phyloP scores from a whole-genome alignment of 2,888 invertebrate genomes.

The Scaptomyza polygonia region DNA sequence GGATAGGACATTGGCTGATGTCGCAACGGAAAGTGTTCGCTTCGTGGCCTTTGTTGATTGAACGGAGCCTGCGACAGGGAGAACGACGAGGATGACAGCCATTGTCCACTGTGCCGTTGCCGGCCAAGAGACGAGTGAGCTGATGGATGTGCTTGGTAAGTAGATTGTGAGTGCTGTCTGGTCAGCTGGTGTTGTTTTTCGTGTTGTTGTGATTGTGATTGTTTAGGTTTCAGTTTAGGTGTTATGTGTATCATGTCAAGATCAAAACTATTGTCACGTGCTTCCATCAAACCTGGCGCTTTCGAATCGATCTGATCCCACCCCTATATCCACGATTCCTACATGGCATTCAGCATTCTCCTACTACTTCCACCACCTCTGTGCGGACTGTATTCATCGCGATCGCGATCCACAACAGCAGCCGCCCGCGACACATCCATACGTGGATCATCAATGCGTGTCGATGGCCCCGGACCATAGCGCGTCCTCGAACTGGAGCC shows the following conservation, averaged over 20 bases:
- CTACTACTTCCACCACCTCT: conserved; percentile 85
- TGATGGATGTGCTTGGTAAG: conserved; percentile 18
- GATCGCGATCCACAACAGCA: conserved; percentile 83
- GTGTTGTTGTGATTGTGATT: background rate
- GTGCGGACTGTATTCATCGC: conserved; percentile 85
- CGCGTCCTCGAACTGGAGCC: conserved; percentile 62
- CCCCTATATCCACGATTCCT: conserved; percentile 85
- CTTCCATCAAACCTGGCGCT: conserved; percentile 76
- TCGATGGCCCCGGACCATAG: conserved; percentile 70
- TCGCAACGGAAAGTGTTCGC: conserved; percentile 67
- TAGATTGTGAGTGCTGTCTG: conserved; percentile 42
- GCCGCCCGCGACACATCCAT: conserved; percentile 81
- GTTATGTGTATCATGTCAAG: conserved; percentile 71
- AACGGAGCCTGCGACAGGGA: conserved; percentile 50
- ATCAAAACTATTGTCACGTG: conserved; percentile 79
- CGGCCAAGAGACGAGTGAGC: conserved; percentile 37
- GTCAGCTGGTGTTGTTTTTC: conserved; percentile 16
- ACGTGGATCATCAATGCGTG: conserved; percentile 78
- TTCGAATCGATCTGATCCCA: conserved; percentile 85
- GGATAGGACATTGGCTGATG: conserved; percentile 70
- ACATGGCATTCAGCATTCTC: conserved; percentile 85
- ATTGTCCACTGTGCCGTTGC: conserved; percentile 47
- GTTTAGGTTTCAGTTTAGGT: conserved; percentile 21
- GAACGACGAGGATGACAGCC: conserved; percentile 60
- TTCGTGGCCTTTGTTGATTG: conserved; percentile 42